These are phyloP conservation scores for Zosterops hypoxanthus DNA, from an alignment of 2,113 vertebrate species.

Conservation along the genomic window DNA sequence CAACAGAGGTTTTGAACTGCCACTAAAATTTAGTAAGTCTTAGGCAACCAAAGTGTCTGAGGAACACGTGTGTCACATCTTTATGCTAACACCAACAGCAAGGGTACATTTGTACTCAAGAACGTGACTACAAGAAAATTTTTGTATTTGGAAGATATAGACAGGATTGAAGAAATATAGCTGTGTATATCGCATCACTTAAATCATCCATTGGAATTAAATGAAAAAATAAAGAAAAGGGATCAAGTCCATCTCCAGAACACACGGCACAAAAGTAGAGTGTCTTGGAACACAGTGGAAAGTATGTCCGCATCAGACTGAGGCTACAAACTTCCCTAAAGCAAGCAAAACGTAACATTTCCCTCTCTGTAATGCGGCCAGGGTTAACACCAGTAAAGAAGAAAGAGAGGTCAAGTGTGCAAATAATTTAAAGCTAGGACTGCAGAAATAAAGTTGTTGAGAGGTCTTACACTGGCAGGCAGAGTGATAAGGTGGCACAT, in stretches of 20 bases:
- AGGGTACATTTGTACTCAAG: neutral
- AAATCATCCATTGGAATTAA: neutral
- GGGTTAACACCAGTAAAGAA: neutral
- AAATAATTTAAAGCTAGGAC: neutral
- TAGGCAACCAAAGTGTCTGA: neutral
- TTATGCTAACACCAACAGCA: neutral
- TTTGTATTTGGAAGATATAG: neutral
- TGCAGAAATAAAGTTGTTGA: neutral
- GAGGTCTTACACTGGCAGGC: neutral
- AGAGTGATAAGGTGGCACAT: neutral
- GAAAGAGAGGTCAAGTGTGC: neutral
- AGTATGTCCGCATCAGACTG: rapidly evolving
- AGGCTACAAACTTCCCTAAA: neutral
- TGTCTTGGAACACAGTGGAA: neutral
- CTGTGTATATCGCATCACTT: neutral
- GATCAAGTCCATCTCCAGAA: neutral
- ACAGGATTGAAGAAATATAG: neutral
- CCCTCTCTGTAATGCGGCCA: neutral
- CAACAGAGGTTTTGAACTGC: neutral
- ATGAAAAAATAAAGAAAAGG: neutral
- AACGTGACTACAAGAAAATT: neutral
- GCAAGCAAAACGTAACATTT: neutral
- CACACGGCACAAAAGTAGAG: neutral
- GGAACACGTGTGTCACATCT: neutral
- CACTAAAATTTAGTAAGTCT: neutral